Evolutionary conservation across 2,113 vertebrate genomes (phyloP), one percentile per base, ranked within the genome.

Genomic region (Lanius collurio): DNA sequence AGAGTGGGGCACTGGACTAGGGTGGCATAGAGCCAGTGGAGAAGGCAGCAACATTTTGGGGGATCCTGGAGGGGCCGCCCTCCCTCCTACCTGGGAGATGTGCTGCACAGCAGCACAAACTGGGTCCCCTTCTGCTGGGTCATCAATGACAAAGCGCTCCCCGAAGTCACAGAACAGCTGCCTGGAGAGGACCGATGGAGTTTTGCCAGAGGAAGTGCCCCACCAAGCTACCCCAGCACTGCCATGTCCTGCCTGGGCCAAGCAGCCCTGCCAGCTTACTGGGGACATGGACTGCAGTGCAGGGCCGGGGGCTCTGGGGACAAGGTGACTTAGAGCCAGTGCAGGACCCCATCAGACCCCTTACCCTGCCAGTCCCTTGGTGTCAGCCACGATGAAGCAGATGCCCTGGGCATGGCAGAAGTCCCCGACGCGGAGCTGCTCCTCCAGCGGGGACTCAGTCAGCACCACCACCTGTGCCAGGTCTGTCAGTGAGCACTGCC

Each of bases 101-200:
- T 97, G 89, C 46, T 96, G 74, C 71, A 99, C 96, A 18, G 95
- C 63, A 3, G 97, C 97, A 16, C 89, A 93, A 17, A 41, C 27
- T 1, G 98, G 98, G 15, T 97, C 92, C 18, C 96, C 98, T 79
- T 98, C 99, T 30, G 97, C 94, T 6, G 65, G 92, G 74, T 99
- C 98, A 7, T 95, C 82, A 44, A 98, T 89, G 1, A 93, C 73
- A 69, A 99, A 99, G 13, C 7, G 24, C 49, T 99, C 92, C 20
- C 99, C 99, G 2, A 99, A 99, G 95, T 99, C 99, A 94, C 99
- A 99, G 95, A 99, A 99, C 35, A 99, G 37, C 94, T 99, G 99
- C 64, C 99, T 99, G 69, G 92, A 57, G 16, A 37, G 26, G 30
- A 71, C 3, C 7, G 0, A 16, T 1, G 1, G 24, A 27, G 22